Conservation (phyloP, 2,888 invertebrate genomes). For the Acrobasis suavella region DNA sequence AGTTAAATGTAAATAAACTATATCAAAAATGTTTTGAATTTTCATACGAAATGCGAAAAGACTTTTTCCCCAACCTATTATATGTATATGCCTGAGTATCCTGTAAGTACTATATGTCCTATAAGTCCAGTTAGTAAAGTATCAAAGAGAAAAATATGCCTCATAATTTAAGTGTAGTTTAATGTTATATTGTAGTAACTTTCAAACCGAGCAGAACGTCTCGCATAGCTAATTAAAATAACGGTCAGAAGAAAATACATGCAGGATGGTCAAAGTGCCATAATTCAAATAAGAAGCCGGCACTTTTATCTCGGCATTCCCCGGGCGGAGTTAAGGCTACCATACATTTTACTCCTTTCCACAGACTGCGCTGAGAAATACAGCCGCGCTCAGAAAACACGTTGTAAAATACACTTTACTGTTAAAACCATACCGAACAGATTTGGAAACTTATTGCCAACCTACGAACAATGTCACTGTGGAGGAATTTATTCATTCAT, state of each 20-base stretch:
- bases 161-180: too few relatives aligned
- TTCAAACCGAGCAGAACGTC: constrained; percentile 9
- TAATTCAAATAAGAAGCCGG: constrained; percentile 58
- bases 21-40: too few relatives aligned
- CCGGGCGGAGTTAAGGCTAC: constrained; percentile 49
- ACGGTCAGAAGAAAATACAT: constrained; percentile 34
- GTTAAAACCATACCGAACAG: constrained; percentile 39
- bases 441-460: constrained; percentile 13
- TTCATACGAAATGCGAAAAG: too few relatives aligned
- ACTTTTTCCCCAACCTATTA: too few relatives aligned
- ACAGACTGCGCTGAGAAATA: constrained; percentile 54
- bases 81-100: too few relatives aligned
- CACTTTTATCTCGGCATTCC: constrained; percentile 58
- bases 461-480: constrained; percentile 17
- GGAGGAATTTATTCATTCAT: constrained; percentile 19
- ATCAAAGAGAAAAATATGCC: too few relatives aligned
- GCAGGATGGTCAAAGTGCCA: constrained; percentile 44
- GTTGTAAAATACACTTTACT: constrained; percentile 54
- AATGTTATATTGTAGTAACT: neutral
- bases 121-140: too few relatives aligned
- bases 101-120: too few relatives aligned
- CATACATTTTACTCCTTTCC: constrained; percentile 56
- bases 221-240: constrained; percentile 33
- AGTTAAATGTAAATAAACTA: too few relatives aligned
- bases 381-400: constrained; percentile 43